Evolutionary conservation across 2,113 vertebrate genomes (phyloP).

Genomic region (Rhegmatorhina hoffmannsi): DNA sequence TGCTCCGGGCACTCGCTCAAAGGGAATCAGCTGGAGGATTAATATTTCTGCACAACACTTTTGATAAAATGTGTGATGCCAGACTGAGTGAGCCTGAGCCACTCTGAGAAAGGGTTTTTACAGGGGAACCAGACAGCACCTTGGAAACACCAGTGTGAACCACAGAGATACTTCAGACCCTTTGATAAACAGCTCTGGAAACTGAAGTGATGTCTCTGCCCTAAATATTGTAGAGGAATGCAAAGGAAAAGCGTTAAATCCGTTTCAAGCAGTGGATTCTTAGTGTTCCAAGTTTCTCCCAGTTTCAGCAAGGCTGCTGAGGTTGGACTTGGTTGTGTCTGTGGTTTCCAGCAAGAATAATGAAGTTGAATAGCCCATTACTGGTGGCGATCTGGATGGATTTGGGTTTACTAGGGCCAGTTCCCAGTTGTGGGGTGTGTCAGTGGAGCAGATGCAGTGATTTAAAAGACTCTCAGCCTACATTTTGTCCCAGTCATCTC

Average conservation of each 20-base stretch:
- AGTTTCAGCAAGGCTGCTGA: accelerated
- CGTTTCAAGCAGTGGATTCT: not conserved
- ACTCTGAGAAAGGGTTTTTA: not conserved
- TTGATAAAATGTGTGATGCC: not conserved
- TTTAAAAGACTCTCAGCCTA: not conserved
- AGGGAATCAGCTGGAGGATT: not conserved
- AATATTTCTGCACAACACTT: not conserved
- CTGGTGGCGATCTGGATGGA: not conserved
- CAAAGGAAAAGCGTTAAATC: not conserved
- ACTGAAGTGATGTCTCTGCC: not conserved
- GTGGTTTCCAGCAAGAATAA: not conserved
- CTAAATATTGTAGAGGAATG: not conserved
- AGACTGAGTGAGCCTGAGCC: not conserved
- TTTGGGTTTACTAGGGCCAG: not conserved
- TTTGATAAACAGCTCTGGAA: not conserved
- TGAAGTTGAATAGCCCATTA: not conserved
- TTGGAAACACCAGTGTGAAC: not conserved
- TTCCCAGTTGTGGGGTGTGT: not conserved
- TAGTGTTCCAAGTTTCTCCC: not conserved
- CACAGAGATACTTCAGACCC: not conserved
- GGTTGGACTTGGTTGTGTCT: not conserved
- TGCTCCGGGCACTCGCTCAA: not conserved
- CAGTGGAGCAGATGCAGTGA: not conserved
- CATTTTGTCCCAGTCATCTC: not conserved
- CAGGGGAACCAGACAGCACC: not conserved